Evolutionary conservation across 2,888 invertebrate species (phyloP).

Genomic region (Bugulina stolonifera): DNA sequence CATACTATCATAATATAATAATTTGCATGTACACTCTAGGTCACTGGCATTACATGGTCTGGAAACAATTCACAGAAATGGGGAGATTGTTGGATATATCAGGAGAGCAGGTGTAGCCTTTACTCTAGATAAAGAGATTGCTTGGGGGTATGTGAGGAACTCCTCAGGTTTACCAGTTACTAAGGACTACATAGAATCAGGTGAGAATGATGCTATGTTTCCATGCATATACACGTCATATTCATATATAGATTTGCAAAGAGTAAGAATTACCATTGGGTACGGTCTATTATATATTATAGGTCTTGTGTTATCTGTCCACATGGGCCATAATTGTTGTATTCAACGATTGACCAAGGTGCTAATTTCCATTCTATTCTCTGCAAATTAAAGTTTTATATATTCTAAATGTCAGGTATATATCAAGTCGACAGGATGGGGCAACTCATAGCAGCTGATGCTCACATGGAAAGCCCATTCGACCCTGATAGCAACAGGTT

Average conservation of each 20-base stretch:
- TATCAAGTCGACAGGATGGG: constrained; percentile 79
- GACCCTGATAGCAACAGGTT: constrained; percentile 72
- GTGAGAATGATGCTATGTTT: too few species aligned
- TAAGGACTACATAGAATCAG: constrained; percentile 42
- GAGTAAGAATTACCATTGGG: too few species aligned
- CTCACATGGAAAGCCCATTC: constrained; percentile 72
- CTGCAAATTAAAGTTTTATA: not conserved
- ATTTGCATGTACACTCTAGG: not conserved
- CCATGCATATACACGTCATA: too few species aligned
- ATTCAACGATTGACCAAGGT: too few species aligned
- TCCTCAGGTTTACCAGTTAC: constrained; percentile 58
- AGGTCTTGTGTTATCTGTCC: too few species aligned
- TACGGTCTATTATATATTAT: too few species aligned
- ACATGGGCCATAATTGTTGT: too few species aligned
- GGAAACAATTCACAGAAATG: constrained; percentile 69
- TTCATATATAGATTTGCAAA: too few species aligned
- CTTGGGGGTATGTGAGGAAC: constrained; percentile 59
- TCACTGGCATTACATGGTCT: constrained; percentile 74
- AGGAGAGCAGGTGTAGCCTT: constrained; percentile 75
- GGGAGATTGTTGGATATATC: constrained; percentile 70
- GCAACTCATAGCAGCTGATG: constrained; percentile 56
- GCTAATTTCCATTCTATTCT: too few species aligned
- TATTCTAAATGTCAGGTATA: constrained; percentile 59
- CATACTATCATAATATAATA: too few species aligned
- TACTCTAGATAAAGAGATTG: constrained; percentile 60